Evolutionary conservation across 2,113 vertebrate species (phyloP).

Genomic region (Chloropsis hardwickii): DNA sequence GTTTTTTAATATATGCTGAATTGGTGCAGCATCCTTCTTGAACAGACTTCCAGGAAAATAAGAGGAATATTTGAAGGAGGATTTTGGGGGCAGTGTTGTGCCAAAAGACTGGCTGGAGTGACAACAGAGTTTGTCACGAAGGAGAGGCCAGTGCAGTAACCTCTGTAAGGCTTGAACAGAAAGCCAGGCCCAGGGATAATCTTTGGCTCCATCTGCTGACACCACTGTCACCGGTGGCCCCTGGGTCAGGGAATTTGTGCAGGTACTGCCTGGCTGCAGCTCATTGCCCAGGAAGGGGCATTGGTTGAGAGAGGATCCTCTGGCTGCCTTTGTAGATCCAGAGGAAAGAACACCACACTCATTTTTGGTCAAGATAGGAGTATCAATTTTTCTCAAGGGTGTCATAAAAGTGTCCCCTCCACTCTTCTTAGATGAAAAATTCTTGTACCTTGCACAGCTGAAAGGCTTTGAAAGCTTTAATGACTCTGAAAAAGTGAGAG

Average conservation of each 20-base stretch:
- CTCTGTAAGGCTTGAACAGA: not conserved
- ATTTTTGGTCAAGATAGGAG: not conserved
- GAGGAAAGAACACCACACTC: not conserved
- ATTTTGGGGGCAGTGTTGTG: not conserved
- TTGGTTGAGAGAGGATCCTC: not conserved
- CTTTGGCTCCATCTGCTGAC: conserved; percentile 44
- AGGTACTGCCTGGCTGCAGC: not conserved
- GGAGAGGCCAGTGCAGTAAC: not conserved
- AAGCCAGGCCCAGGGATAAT: not conserved
- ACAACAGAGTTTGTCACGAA: not conserved
- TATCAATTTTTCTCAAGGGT: not conserved
- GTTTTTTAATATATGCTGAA: not conserved
- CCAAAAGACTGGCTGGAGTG: not conserved
- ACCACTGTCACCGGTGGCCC: fast-evolving
- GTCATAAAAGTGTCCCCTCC: not conserved
- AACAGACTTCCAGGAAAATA: not conserved
- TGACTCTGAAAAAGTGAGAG: not conserved
- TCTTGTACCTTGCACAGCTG: not conserved
- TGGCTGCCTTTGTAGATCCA: not conserved
- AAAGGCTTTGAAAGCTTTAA: not conserved
- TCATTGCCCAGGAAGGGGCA: not conserved
- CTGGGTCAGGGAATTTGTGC: not conserved
- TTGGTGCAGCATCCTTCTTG: not conserved
- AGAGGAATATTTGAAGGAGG: not conserved
- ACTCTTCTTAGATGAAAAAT: not conserved